phyloP scores from a whole-genome alignment of 2,888 invertebrate genomes.

The Aphodius sticticus region DNA sequence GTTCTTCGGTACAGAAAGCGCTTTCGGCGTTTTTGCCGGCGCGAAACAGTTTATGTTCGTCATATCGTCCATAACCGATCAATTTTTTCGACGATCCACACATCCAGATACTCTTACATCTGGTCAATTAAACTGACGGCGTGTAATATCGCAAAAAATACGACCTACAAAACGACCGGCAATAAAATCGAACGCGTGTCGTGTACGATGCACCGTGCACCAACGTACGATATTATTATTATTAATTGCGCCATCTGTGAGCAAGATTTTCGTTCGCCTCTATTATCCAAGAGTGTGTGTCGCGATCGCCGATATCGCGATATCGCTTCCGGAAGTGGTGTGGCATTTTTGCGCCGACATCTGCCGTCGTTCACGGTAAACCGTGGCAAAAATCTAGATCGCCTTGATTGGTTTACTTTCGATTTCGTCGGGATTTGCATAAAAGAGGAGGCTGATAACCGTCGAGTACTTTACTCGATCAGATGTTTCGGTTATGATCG shows the following conservation, averaged over 20 bases:
- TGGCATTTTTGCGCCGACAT: slow-evolving; percentile 5
- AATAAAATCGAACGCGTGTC: not conserved
- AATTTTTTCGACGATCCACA: not conserved
- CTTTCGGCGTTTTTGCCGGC: not conserved
- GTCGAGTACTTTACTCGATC: slow-evolving; percentile 16
- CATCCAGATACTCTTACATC: not conserved
- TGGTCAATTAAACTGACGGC: slow-evolving; percentile 4
- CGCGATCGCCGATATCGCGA: slow-evolving; percentile 4
- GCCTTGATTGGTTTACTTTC: slow-evolving; percentile 21
- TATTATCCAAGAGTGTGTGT: too few species aligned
- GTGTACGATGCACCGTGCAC: not conserved
- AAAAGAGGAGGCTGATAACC: not conserved
- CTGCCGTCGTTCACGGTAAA: slow-evolving; percentile 4
- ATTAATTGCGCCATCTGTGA: not conserved
- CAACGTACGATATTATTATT: not conserved
- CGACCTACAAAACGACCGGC: not conserved
- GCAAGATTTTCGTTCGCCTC: not conserved
- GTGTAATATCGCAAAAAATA: slow-evolving; percentile 4
- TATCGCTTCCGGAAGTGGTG: slow-evolving; percentile 5
- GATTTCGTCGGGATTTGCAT: slow-evolving; percentile 19
- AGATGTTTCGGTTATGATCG: slow-evolving; percentile 13
- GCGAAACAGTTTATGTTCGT: not conserved
- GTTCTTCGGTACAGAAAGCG: not conserved
- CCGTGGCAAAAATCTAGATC: slow-evolving; percentile 14
- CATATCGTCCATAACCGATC: not conserved